Evolutionary conservation across 2,888 invertebrate species (phyloP).

Genomic region (Lochmaea crataegi): DNA sequence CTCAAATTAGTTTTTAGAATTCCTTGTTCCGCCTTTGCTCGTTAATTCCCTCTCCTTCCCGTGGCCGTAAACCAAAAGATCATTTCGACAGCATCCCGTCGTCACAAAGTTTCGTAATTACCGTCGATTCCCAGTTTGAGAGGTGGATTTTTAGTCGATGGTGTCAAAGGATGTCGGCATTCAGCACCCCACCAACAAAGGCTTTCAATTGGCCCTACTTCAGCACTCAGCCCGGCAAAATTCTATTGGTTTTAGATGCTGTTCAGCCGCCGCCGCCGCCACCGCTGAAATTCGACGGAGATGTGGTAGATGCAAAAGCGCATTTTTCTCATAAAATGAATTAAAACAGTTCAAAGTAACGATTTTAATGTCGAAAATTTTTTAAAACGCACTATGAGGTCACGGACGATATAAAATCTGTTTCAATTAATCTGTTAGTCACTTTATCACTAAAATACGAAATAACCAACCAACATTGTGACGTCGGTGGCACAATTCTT

Average conservation of each 20-base stretch:
- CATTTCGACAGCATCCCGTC: constrained; percentile 30
- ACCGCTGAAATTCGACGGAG: constrained; percentile 4
- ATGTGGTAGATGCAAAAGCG: neutral
- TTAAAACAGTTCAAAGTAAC: neutral
- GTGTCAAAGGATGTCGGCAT: constrained; percentile 32
- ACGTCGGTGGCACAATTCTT: too few species aligned
- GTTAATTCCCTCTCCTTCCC: neutral
- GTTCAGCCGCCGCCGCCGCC: neutral
- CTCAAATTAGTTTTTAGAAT: neutral
- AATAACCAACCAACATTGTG: too few species aligned
- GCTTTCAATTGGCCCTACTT: constrained; percentile 22
- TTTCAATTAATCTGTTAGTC: neutral
- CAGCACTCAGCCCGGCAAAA: neutral
- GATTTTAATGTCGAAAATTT: neutral
- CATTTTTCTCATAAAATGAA: neutral
- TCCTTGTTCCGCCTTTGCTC: constrained; percentile 1
- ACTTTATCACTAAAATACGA: neutral
- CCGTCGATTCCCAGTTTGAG: constrained; percentile 27
- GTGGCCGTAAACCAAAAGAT: constrained; percentile 23
- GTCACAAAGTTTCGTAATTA: constrained; percentile 35
- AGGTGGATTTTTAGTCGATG: constrained; percentile 28
- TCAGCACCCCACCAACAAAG: constrained; percentile 6
- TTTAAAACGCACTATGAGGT: neutral
- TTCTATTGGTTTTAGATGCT: constrained; percentile 18
- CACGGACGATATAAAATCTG: neutral